These are phyloP conservation scores for Drosophila ezoana DNA, from an alignment of 2,888 invertebrate species.

Conservation along the genomic window DNA sequence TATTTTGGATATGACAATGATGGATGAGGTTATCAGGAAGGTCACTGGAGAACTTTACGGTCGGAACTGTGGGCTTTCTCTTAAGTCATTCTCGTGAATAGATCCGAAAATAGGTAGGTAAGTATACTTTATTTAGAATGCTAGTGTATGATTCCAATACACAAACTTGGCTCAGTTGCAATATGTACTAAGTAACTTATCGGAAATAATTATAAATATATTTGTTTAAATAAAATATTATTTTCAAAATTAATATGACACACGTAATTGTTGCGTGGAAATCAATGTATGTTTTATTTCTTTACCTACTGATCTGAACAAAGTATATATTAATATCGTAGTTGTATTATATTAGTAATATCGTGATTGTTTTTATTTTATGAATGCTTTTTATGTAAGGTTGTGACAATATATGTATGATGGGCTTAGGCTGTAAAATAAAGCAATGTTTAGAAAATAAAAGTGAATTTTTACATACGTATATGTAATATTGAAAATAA, in stretches of 20 bases:
- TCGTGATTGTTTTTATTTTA: constrained; percentile 39
- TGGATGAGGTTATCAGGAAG: too few species aligned
- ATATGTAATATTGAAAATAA: constrained; percentile 27
- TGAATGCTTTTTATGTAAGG: constrained; percentile 31
- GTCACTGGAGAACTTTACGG: too few species aligned
- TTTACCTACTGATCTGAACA: constrained; percentile 45
- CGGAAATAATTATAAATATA: too few species aligned
- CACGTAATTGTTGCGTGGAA: constrained; percentile 42
- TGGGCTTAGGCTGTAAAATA: constrained; percentile 16
- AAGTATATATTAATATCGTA: constrained; percentile 53
- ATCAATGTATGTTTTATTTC: constrained; percentile 50
- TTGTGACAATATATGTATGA: constrained; percentile 30
- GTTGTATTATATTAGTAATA: constrained; percentile 47
- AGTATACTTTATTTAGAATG: too few species aligned
- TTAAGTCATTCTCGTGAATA: too few species aligned
- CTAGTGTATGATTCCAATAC: too few species aligned
- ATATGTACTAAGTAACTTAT: too few species aligned
- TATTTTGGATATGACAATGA: too few species aligned
- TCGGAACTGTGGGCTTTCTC: too few species aligned
- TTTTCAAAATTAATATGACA: constrained; percentile 33
- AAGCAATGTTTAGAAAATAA: constrained; percentile 24
- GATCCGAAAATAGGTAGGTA: too few species aligned
- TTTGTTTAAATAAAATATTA: too few species aligned
- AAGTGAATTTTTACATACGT: constrained; percentile 33
- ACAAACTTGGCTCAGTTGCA: too few species aligned